These are phyloP conservation scores for Ahaetulla prasina DNA, from an alignment of 2,113 vertebrate genomes.

Conservation along the genomic window DNA sequence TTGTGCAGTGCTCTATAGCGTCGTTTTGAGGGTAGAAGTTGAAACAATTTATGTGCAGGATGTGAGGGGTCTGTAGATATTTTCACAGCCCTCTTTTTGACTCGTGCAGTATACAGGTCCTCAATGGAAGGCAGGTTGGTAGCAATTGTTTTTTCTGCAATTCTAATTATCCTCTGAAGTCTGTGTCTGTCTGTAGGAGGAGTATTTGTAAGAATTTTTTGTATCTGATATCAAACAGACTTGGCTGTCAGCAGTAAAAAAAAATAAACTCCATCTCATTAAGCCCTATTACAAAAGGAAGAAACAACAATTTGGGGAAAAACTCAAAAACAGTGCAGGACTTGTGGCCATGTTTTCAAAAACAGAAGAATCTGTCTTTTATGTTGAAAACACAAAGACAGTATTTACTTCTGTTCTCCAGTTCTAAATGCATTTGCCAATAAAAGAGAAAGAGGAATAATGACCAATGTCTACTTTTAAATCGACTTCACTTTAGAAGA, in stretches of 20 bases:
- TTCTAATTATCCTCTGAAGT: no score
- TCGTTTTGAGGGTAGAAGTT: no score
- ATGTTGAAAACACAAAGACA: not conserved
- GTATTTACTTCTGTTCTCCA: not conserved
- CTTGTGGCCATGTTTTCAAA: not conserved
- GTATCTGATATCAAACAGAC: not conserved
- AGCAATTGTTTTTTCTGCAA: no score
- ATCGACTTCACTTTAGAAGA: conserved; percentile 26
- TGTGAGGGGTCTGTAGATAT: no score
- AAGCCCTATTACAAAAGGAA: not conserved
- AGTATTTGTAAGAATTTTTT: not conserved
- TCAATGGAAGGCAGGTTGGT: no score
- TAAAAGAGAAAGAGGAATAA: conserved; percentile 15
- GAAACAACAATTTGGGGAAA: not conserved
- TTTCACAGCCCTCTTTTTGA: no score
- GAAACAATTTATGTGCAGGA: no score
- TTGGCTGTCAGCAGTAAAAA: not conserved
- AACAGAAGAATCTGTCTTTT: not conserved
- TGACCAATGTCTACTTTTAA: not conserved
- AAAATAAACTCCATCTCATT: not conserved
- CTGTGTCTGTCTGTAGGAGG: no score
- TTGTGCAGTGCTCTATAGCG: no score
- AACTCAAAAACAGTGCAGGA: not conserved
- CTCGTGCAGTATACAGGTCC: no score
- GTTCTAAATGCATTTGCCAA: not conserved